Evolutionary conservation across 2,113 vertebrate genomes (phyloP).

Genomic region (Rhynchomys soricoides): DNA sequence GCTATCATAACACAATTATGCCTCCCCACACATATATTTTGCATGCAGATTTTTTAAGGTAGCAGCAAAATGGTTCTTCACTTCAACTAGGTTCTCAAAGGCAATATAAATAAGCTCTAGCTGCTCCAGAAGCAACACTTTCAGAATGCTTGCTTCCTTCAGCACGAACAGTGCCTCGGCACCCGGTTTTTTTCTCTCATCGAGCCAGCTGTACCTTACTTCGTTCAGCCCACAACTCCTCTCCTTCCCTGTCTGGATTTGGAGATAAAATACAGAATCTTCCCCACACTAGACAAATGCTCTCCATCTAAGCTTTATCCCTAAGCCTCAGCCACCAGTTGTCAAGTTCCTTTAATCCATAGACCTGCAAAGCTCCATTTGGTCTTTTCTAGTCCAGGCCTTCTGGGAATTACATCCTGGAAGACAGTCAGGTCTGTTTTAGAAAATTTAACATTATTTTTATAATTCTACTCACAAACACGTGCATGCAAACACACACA

Average conservation of each 20-base stretch:
- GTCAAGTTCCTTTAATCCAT: background rate
- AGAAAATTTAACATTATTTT: background rate
- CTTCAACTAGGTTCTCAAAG: background rate
- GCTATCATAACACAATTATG: background rate
- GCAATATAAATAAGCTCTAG: background rate
- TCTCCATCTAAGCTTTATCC: too few relatives aligned
- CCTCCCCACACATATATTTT: background rate
- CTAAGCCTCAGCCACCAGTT: background rate
- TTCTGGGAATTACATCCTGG: background rate
- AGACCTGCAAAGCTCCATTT: background rate
- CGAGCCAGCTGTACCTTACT: background rate
- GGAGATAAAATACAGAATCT: background rate
- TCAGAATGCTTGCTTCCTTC: background rate
- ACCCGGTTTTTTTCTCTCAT: background rate
- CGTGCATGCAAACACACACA: background rate
- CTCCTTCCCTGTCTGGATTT: background rate
- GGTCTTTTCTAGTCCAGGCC: background rate
- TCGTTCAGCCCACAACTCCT: background rate
- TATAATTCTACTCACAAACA: background rate
- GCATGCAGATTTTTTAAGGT: background rate
- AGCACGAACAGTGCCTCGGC: background rate
- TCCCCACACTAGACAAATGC: background rate
- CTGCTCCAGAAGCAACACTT: too few relatives aligned
- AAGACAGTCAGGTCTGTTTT: background rate
- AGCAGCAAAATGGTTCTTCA: background rate